Percentiles rank a stretch among this genome's conserved stretches.
phyloP scores from a whole-genome alignment of 92 coral and sea anemone species.

The Heteractis magnifica region DNA sequence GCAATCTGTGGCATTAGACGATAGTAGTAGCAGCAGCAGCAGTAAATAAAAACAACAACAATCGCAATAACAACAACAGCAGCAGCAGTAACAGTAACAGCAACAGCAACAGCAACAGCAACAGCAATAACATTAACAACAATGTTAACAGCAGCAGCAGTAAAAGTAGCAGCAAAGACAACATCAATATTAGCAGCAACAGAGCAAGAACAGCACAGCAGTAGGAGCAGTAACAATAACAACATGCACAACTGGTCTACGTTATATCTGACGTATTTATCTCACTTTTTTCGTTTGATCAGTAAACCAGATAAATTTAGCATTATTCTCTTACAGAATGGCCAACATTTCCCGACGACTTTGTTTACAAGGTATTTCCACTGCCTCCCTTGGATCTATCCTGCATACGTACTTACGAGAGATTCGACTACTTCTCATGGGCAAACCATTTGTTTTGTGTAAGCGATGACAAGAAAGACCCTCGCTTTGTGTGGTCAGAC shows the following conservation, averaged over 20 bases:
- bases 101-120: no score
- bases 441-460: slow-evolving; percentile 69
- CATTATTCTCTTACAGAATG: slow-evolving; percentile 57
- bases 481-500: slow-evolving; percentile 82
- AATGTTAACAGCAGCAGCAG: no score
- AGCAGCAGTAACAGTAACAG: no score
- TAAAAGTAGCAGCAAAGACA: no score
- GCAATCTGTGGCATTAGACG: no score
- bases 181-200: no score
- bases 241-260: not conserved
- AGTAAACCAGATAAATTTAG: not conserved
- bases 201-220: no score
- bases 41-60: no score
- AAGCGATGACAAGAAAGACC: slow-evolving; percentile 74
- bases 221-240: no score
- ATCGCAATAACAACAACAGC: no score
- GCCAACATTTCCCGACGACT: slow-evolving; percentile 88
- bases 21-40: no score
- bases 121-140: no score
- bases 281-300: not conserved
- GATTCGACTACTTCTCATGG: slow-evolving; percentile 67
- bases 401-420: slow-evolving; percentile 74
- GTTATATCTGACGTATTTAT: not conserved
- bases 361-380: slow-evolving; percentile 57
- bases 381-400: slow-evolving; percentile 53